Percentiles rank a stretch among this genome's conserved stretches.
These are phyloP conservation scores for Halichondria panicea DNA, from an alignment of 37 sponge, comb jelly and placozoan species.

Conservation along the genomic window DNA sequence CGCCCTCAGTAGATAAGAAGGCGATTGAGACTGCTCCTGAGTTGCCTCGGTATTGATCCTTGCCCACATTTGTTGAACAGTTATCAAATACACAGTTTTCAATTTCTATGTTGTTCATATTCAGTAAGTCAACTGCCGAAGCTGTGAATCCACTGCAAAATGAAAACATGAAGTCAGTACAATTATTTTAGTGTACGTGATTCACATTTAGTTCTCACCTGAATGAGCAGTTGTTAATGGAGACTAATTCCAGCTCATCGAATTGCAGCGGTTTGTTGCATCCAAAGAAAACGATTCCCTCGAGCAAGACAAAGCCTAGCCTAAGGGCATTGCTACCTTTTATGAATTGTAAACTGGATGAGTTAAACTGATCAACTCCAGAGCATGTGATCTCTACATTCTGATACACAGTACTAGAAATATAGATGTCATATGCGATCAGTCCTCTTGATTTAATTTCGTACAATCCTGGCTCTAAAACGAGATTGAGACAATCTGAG, in stretches of 20 bases:
- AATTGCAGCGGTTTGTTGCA: slow-evolving; percentile 33
- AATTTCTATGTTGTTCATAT: slow-evolving; percentile 8
- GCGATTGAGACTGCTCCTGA: slow-evolving; percentile 42
- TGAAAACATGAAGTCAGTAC: too few species aligned
- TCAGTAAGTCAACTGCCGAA: slow-evolving; percentile 37
- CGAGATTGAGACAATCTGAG: too few species aligned
- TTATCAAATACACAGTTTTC: slow-evolving; percentile 9
- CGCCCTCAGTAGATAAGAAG: slow-evolving; percentile 3
- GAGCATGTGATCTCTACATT: too few species aligned
- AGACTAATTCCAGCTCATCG: slow-evolving; percentile 27
- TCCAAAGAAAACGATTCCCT: slow-evolving; percentile 23
- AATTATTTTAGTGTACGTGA: too few species aligned
- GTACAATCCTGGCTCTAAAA: too few species aligned
- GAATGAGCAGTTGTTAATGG: slow-evolving; percentile 39
- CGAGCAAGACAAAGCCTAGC: background rate
- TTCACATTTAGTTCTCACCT: slow-evolving; percentile 7
- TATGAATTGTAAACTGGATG: too few species aligned
- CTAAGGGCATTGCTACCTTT: too few species aligned
- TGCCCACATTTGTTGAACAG: slow-evolving; percentile 2
- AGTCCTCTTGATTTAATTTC: too few species aligned
- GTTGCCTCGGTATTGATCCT: slow-evolving; percentile 24
- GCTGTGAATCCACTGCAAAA: slow-evolving; percentile 27
- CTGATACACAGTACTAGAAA: too few species aligned
- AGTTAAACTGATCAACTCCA: too few species aligned
- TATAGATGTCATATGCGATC: too few species aligned